Evolutionary conservation across 2,113 vertebrate genomes (phyloP).

Genomic region (Protomyctophum bolini): DNA sequence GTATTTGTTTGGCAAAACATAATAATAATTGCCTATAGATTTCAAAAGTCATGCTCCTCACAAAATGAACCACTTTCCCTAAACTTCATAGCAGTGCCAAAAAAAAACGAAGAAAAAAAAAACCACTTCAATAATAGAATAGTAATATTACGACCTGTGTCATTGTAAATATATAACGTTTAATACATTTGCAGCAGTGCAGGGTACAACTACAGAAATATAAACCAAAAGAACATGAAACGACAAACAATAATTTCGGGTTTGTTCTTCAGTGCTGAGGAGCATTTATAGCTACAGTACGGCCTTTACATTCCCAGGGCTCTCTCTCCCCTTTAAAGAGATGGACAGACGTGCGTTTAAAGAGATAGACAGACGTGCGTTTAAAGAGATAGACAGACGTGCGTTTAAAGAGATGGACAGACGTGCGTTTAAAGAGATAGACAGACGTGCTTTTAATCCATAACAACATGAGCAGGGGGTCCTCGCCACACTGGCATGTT

Average conservation of each 20-base stretch:
- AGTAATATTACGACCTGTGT: conserved; percentile 20
- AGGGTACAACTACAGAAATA: too few relatives aligned
- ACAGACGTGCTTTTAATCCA: too few relatives aligned
- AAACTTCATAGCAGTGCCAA: neutral
- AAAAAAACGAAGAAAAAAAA: neutral
- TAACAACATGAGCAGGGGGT: too few relatives aligned
- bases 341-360: too few relatives aligned
- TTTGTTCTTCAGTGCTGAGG: neutral
- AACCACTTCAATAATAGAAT: neutral
- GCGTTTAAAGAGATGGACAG: neutral
- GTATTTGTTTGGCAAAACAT: conserved; percentile 20
- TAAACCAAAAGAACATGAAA: too few relatives aligned
- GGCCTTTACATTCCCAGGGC: neutral
- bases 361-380: too few relatives aligned
- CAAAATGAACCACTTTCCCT: neutral
- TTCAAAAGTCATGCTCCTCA: neutral
- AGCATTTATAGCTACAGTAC: neutral
- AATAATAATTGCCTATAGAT: neutral
- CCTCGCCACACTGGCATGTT: too few relatives aligned
- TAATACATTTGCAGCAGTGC: too few relatives aligned
- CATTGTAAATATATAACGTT: conserved; percentile 18
- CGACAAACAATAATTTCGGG: too few relatives aligned
- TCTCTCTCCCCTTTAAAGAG: neutral
- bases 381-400: too few relatives aligned
- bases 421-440: too few relatives aligned